Base-by-base conservation (phyloP, 2,113 vertebrate genomes). In the Arothron firmamentum region DNA sequence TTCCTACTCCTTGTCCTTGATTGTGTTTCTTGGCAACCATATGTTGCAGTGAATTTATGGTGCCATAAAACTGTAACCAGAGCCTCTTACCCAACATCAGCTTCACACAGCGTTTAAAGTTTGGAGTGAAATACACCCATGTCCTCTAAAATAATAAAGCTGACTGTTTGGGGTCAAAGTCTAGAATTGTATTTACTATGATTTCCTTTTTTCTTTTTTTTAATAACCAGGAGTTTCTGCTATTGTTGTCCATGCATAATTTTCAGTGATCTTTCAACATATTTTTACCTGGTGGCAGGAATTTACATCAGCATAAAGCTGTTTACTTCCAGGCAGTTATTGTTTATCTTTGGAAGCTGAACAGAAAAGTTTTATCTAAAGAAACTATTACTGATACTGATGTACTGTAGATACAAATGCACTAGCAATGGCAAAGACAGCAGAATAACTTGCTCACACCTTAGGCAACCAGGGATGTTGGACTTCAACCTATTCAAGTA, bases 401-500 rank as follows among this genome's bases (percentile, higher is more conserved):
- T 45, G 43, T n/a, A n/a, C n/a, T n/a, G n/a, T 45, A 16, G 14
- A 14, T 45, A 28, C 25, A 6, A 28, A 28, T 28, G 6, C 25
- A 28, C 25, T 5, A 7, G 25, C 25, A 5, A 5, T 28, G 5
- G 4, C 25, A 28, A 28, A 28, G 4, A 28, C 25, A 28, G 25
- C 25, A 28, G 25, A 28, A 28, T 28, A 28, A 28, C 25, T 7
- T 28, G 4, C 56, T n/a, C 45, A 55, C 61, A 75, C 65, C 55
- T 70, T 15, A 55, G 34, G 31, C 18, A 38, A 57, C 56, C 56
- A 70, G 19, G 14, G n/a, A 50, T 75, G 64, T 80, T 81, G 89
- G 89, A 92, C 90, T 90, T 89, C 80, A 88, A 70, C 80, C 87
- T 48, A 54, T 78, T 23, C 62, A 1, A 34, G 74, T 88, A 80